Conservation (phyloP, 2,113 vertebrate species). For the Anas platyrhynchos region DNA sequence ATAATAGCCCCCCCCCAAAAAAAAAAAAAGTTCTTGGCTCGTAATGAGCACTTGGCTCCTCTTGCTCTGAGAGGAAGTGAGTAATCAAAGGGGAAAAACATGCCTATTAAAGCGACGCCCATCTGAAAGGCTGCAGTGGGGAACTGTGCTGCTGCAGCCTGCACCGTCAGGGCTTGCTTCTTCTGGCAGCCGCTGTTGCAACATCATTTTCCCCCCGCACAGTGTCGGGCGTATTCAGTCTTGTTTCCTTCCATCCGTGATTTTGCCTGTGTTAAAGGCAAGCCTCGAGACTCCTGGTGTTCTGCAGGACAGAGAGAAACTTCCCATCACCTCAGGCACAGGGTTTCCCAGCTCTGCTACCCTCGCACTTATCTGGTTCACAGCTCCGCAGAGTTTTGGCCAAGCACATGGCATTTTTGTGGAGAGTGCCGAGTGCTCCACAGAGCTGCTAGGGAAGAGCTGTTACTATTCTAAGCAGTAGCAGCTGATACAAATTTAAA, state of each 20-base stretch:
- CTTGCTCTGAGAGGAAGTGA: constrained; percentile 59
- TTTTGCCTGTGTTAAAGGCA: background rate
- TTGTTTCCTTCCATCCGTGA: background rate
- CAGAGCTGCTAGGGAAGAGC: background rate
- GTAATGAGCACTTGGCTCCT: constrained; percentile 58
- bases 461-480: constrained; percentile 38
- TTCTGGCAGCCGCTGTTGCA: background rate
- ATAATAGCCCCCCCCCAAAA: background rate
- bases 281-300: background rate
- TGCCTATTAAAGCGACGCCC: background rate
- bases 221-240: background rate
- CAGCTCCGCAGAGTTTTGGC: background rate
- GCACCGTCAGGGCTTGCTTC: background rate
- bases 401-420: background rate
- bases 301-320: background rate
- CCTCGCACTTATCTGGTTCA: background rate
- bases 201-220: background rate
- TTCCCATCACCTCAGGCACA: background rate
- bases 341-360: background rate
- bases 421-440: background rate
- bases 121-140: background rate
- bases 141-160: constrained; percentile 27
- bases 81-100: constrained; percentile 51
- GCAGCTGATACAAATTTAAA: constrained; percentile 59
- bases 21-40: constrained; percentile 47